phyloP scores from a whole-genome alignment of 2,113 vertebrate species.

The Leptocoma aspasia region DNA sequence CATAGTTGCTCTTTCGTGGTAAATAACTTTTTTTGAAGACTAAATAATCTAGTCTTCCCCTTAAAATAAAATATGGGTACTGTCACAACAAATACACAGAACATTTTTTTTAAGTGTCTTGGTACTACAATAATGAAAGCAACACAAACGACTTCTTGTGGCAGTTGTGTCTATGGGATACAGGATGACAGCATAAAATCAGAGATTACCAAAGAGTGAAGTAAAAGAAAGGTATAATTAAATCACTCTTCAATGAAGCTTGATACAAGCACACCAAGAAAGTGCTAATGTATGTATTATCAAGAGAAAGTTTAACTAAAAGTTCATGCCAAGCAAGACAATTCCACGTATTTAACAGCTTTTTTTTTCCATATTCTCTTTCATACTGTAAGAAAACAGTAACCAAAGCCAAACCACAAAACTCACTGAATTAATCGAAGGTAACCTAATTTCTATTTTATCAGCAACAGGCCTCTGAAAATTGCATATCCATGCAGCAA shows the following conservation, averaged over 20 bases:
- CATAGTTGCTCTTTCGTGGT: background rate
- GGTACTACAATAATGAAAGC: background rate
- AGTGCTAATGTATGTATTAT: background rate
- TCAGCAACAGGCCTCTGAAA: background rate
- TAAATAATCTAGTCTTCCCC: background rate
- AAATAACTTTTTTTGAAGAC: background rate
- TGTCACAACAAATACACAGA: background rate
- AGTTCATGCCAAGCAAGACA: background rate
- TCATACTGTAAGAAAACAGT: background rate
- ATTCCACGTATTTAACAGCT: background rate
- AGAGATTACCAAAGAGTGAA: background rate
- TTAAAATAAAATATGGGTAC: accelerated
- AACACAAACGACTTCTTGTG: background rate
- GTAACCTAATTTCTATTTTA: background rate
- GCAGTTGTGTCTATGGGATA: background rate
- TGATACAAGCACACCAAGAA: background rate
- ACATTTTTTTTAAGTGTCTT: background rate
- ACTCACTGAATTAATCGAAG: background rate
- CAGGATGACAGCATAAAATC: background rate
- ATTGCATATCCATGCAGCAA: background rate
- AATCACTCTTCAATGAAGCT: background rate
- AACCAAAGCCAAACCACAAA: constrained; percentile 14
- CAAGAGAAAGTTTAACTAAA: background rate
- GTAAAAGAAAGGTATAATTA: background rate
- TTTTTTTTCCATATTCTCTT: background rate